Conservation (phyloP, 2,888 invertebrate genomes). For the Caenorhabditis virilis region DNA sequence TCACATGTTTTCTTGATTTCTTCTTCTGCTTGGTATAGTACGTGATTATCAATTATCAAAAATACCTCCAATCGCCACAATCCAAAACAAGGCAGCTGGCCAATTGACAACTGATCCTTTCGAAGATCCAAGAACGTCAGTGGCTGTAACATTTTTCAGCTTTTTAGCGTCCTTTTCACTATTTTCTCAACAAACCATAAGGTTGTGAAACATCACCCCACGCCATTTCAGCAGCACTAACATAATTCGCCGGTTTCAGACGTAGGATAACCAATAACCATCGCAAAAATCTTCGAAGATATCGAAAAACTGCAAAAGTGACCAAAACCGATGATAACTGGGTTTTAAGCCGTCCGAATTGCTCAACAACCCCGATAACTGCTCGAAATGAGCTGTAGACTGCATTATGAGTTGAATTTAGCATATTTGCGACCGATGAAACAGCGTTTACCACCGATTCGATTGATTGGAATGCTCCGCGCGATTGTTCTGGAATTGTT, state of each 20-base stretch:
- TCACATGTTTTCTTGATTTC: no score
- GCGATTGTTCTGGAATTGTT: constrained; percentile 77
- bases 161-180: no score
- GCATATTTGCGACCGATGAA: constrained; percentile 90
- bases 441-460: constrained; percentile 86
- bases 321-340: constrained; percentile 48
- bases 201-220: constrained; percentile 56
- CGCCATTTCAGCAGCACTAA: constrained; percentile 68
- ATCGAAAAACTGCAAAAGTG: constrained; percentile 48
- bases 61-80: constrained; percentile 83
- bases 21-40: no score
- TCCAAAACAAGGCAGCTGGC: constrained; percentile 88
- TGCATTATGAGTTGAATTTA: constrained; percentile 94
- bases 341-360: constrained; percentile 82
- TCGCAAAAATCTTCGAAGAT: constrained; percentile 43
- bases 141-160: constrained; percentile 37
- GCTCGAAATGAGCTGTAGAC: constrained; percentile 91
- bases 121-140: constrained; percentile 43
- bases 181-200: no score
- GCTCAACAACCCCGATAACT: constrained; percentile 92
- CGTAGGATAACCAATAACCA: constrained; percentile 77
- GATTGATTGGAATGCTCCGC: constrained; percentile 91
- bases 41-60: no score
- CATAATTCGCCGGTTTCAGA: constrained; percentile 69
- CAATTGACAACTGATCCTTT: constrained; percentile 72